Conservation (phyloP, 2,797 vertebrate genomes). For the Lepilemur septentrionalis region DNA sequence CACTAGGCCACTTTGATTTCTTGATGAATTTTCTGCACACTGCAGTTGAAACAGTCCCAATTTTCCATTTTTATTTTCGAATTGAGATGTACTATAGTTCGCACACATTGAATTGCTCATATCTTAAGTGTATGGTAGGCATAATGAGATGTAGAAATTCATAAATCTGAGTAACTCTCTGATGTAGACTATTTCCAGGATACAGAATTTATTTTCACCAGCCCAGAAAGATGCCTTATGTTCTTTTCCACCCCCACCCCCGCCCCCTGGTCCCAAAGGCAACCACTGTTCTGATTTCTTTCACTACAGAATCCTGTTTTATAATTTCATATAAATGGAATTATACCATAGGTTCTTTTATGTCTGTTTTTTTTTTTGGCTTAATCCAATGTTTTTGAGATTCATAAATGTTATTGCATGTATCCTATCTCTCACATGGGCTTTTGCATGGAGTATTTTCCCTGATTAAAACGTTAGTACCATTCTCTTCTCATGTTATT, state of each 20-base stretch:
- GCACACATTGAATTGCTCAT: background rate
- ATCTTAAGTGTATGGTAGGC: background rate
- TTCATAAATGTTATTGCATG: background rate
- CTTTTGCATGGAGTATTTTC: background rate
- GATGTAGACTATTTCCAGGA: background rate
- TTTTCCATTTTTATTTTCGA: background rate
- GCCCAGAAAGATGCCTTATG: background rate
- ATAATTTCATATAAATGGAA: background rate
- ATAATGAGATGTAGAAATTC: background rate
- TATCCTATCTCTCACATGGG: background rate
- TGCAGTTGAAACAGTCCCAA: background rate
- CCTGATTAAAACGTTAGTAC: background rate
- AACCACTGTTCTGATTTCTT: background rate
- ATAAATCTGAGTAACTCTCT: background rate
- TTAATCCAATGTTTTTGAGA: background rate
- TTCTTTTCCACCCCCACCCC: background rate
- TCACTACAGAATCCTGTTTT: background rate
- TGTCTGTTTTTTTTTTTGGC: background rate
- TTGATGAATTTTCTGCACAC: background rate
- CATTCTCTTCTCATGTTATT: background rate
- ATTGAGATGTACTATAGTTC: background rate
- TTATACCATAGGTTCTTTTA: background rate
- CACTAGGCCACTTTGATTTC: background rate
- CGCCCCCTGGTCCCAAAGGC: background rate
- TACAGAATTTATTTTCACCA: background rate